Evolutionary conservation across 2,888 invertebrate genomes (phyloP), one percentile per base, ranked within the genome.

Genomic region (Hydroisotoma schaefferi): DNA sequence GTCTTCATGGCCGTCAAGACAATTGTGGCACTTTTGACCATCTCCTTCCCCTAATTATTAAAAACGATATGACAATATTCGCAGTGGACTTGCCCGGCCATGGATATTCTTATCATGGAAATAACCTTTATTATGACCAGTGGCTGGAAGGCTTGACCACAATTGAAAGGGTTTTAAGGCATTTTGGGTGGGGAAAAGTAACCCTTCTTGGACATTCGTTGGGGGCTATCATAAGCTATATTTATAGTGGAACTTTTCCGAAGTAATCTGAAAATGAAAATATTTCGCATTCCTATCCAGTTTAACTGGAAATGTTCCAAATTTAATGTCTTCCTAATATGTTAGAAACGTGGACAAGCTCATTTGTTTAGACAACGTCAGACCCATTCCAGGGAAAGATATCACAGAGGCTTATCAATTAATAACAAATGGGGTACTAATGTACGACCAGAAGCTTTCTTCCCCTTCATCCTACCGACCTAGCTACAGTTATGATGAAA

Each of bases 1-100:
- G 65, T 58, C n/a, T 66, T 2, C 72, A 72, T 43, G 72, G 72
- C 12, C 70, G 72, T 70, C 33, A 69, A 40, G 72, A 72, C 49
- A 72, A 70, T 58, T 59, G 63, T 10, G 66, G 65, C n/a, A 61
- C 67, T 4, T 72, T 69, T 59, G 70, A 70, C 53, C 63, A 63
- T 12, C 38, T 70, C 22, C 10, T 72, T 1, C 60, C 65, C 1
- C 10, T 59, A 8, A 55, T 71, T 26, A 68, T 69, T 55, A 59
- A 29, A 25, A n/a, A 49, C 33, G 29, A 5, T 5, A 3, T 18
- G 2, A 49, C 40, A 8, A 53, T 59, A 1, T 63, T 68, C 29
- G 64, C 69, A 15, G n/a, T 70, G 18, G 71, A 71, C 54, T 52
- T 65, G 25, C 68, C 69, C 25, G 71, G 72, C n/a, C 70, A 70